Evolutionary conservation across 2,797 vertebrate genomes (phyloP).

Genomic region (Artibeus lituratus): DNA sequence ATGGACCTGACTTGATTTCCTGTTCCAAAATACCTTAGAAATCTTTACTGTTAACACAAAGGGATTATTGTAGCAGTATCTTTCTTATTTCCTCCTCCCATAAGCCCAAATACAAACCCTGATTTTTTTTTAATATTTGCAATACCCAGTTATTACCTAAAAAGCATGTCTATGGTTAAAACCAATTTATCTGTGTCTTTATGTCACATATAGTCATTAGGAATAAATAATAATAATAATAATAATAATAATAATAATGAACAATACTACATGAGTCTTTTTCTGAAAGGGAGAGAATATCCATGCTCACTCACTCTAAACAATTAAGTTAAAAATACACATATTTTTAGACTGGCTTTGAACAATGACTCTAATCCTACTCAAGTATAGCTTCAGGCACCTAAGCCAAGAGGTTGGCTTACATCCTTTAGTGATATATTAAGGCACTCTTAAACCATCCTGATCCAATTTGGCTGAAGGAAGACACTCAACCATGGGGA

Average conservation of each 20-base stretch:
- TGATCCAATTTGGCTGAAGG: slow-evolving; percentile 32
- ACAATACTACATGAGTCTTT: neutral
- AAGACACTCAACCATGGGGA: neutral
- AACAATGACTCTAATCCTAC: neutral
- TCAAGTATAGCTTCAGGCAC: neutral
- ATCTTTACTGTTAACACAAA: neutral
- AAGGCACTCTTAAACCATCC: neutral
- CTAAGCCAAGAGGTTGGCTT: neutral
- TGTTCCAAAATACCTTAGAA: neutral
- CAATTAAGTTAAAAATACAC: neutral
- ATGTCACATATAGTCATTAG: neutral
- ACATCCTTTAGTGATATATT: neutral
- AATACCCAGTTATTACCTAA: neutral
- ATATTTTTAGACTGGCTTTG: neutral
- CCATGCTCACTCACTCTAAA: neutral
- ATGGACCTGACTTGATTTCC: neutral
- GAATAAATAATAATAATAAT: neutral
- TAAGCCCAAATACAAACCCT: neutral
- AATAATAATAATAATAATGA: neutral
- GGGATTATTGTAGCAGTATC: neutral
- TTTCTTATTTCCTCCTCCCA: neutral
- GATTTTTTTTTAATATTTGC: neutral
- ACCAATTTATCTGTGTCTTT: neutral
- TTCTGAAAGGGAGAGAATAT: neutral
- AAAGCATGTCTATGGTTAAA: neutral